Percentiles rank a stretch among this genome's conserved stretches.
These are phyloP conservation scores for Hydriomena furcata DNA, from an alignment of 2,888 invertebrate genomes.

Conservation along the genomic window DNA sequence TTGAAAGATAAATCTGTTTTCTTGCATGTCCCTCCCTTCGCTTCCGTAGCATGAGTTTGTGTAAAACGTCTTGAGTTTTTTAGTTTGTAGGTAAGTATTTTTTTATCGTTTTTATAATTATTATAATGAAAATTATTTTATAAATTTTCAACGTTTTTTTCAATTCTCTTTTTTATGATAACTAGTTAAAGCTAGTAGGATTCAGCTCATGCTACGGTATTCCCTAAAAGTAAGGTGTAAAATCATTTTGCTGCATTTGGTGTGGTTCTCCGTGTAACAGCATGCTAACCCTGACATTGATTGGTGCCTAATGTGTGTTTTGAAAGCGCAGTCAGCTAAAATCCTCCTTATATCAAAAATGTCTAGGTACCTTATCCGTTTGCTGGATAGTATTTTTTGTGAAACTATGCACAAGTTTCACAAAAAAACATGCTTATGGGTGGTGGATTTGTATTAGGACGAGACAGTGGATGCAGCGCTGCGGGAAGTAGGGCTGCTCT, in stretches of 20 bases:
- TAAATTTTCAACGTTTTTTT: no score
- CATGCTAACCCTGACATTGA: conserved; percentile 21
- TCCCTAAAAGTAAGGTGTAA: conserved; percentile 19
- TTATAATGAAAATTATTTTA: no score
- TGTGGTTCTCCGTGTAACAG: conserved; percentile 22
- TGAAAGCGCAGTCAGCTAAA: conserved; percentile 9
- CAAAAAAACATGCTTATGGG: conserved; percentile 45
- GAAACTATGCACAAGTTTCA: conserved; percentile 15
- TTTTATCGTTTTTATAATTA: no score
- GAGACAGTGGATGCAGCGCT: conserved; percentile 97
- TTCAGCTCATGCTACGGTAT: conserved; percentile 40
- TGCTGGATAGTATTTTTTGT: conserved; percentile 11
- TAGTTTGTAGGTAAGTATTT: background rate
- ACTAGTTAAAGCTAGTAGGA: no score
- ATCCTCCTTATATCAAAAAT: no score
- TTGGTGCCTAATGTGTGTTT: conserved; percentile 5
- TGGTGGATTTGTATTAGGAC: conserved; percentile 83
- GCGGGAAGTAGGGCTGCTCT: conserved; percentile 96
- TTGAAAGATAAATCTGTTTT: conserved; percentile 75
- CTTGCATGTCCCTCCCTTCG: conserved; percentile 72
- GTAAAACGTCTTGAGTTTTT: conserved; percentile 3
- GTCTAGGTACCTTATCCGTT: conserved; percentile 3
- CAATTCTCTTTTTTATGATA: no score
- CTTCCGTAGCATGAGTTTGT: conserved; percentile 58
- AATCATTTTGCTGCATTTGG: conserved; percentile 20